Evolutionary conservation across 2,797 vertebrate species (phyloP).

Genomic region (Jordanella pulchra): DNA sequence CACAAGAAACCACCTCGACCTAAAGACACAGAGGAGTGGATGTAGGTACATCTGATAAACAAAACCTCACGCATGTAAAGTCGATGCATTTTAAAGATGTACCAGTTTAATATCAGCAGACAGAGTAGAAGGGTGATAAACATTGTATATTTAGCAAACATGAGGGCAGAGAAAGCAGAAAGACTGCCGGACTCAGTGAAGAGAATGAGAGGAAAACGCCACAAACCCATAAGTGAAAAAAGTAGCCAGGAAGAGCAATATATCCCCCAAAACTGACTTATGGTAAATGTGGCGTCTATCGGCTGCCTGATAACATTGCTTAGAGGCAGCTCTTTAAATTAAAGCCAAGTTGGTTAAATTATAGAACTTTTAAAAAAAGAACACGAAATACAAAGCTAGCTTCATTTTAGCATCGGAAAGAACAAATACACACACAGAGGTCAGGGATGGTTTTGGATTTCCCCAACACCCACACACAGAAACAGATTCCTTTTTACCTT

Average conservation of each 20-base stretch:
- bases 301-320: constrained; percentile 14
- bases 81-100: background rate
- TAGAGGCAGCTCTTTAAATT: background rate
- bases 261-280: constrained; percentile 23
- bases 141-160: background rate
- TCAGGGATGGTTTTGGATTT: background rate
- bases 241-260: constrained; percentile 5
- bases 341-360: constrained; percentile 4
- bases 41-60: background rate
- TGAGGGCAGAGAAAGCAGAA: background rate
- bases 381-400: background rate
- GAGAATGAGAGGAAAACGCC: constrained; percentile 2
- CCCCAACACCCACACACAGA: background rate
- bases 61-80: background rate
- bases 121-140: background rate
- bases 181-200: constrained; percentile 3
- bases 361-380: background rate
- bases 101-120: background rate
- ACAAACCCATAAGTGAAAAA: background rate
- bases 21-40: constrained; percentile 41
- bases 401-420: background rate
- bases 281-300: constrained; percentile 15
- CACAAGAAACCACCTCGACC: constrained; percentile 90
- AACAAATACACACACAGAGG: background rate
- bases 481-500: constrained; percentile 79